These are phyloP conservation scores for Pelecanoides urinatrix DNA, from an alignment of 2,113 vertebrate species.

Conservation along the genomic window DNA sequence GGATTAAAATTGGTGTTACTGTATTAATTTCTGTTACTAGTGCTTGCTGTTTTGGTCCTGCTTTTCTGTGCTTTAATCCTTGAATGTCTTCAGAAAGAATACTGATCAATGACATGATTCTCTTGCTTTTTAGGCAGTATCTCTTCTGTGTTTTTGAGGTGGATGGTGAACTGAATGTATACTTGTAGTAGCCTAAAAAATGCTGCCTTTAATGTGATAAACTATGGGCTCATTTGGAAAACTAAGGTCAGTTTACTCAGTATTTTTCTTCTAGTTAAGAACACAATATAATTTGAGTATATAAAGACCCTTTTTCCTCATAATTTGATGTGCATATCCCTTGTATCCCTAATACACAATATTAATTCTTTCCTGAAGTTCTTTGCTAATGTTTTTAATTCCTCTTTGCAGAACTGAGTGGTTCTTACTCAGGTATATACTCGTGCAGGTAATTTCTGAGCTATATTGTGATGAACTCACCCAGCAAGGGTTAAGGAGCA, in stretches of 20 bases:
- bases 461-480: fast-evolving
- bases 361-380: neutral
- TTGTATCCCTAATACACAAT: neutral
- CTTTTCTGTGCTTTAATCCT: neutral
- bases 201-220: neutral
- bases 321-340: neutral
- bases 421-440: neutral
- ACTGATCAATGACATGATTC: neutral
- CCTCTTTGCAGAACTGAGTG: neutral
- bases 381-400: neutral
- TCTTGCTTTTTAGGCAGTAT: neutral
- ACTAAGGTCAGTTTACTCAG: neutral
- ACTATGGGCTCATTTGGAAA: neutral
- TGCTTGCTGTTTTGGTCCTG: neutral
- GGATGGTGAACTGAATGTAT: neutral
- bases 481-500: neutral
- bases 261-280: neutral
- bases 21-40: neutral
- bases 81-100: neutral
- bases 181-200: neutral
- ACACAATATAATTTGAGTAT: neutral
- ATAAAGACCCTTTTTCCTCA: neutral
- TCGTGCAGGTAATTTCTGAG: neutral
- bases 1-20: neutral
- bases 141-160: neutral